These are phyloP conservation scores for Passer domesticus DNA, from an alignment of 2,113 vertebrate genomes.

Conservation along the genomic window DNA sequence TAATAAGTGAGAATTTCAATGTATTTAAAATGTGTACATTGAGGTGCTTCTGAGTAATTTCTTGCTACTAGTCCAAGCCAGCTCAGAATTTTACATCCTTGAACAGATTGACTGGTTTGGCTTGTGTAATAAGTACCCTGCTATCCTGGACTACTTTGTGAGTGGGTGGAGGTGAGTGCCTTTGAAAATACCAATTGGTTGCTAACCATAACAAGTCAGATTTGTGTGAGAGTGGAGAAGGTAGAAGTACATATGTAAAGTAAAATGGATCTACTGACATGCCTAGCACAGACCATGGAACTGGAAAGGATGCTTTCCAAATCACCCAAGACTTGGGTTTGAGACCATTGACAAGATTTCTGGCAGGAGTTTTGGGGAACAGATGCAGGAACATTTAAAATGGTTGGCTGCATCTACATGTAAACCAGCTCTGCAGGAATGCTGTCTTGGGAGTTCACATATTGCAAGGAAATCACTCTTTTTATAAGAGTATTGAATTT, in stretches of 20 bases:
- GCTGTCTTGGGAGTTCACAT: background rate
- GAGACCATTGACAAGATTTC: background rate
- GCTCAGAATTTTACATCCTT: constrained; percentile 33
- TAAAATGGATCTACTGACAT: background rate
- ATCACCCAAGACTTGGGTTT: background rate
- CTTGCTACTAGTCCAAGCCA: constrained; percentile 14
- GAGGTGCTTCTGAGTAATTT: constrained; percentile 33
- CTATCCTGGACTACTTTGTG: constrained; percentile 16
- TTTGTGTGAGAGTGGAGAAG: background rate
- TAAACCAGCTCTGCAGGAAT: background rate
- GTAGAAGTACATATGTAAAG: background rate
- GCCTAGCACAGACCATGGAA: background rate
- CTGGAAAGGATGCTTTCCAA: background rate
- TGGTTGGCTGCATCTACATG: background rate
- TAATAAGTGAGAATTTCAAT: constrained; percentile 25
- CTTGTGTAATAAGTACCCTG: constrained; percentile 10
- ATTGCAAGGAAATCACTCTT: background rate
- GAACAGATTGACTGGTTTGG: constrained; percentile 46
- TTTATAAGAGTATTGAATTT: background rate
- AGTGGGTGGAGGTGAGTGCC: constrained; percentile 16
- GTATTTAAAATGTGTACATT: constrained; percentile 27
- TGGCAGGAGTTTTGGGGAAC: background rate
- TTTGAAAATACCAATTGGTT: constrained; percentile 33
- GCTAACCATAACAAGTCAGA: constrained; percentile 8
- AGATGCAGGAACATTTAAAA: background rate